phyloP scores from a whole-genome alignment of 2,113 vertebrate species.

The Morone saxatilis region DNA sequence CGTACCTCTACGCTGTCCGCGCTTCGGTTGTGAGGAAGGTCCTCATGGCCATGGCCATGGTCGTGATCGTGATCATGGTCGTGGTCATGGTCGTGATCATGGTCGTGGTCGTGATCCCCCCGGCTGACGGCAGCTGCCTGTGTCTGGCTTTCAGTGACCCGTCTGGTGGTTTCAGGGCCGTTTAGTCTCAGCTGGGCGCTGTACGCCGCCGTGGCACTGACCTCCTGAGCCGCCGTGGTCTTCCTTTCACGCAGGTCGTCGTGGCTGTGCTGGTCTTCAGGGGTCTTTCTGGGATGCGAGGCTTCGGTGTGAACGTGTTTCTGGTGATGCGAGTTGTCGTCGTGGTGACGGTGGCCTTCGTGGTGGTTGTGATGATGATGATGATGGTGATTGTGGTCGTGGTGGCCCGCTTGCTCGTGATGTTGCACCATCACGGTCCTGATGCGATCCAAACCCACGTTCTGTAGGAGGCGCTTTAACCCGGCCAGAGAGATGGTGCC shows the following conservation, averaged over 20 bases:
- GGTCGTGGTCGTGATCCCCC: background rate
- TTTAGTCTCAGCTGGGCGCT: conserved; percentile 41
- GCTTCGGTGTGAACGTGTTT: conserved; percentile 62
- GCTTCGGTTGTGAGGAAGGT: conserved; percentile 18
- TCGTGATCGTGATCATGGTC: background rate
- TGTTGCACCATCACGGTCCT: conserved; percentile 86
- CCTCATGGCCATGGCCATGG: background rate
- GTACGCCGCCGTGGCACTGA: conserved; percentile 48
- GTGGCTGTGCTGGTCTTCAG: conserved; percentile 36
- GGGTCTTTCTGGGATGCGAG: conserved; percentile 14
- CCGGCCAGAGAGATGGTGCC: conserved; percentile 91
- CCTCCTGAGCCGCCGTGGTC: conserved; percentile 46
- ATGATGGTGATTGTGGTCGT: conserved; percentile 20
- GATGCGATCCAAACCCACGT: conserved; percentile 89
- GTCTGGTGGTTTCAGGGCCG: conserved; percentile 19
- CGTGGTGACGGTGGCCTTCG: background rate
- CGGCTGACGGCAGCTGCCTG: background rate
- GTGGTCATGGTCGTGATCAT: background rate
- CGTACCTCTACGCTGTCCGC: conserved; percentile 54
- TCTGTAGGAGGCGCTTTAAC: conserved; percentile 89
- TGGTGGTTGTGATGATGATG: conserved; percentile 51
- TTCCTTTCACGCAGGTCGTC: conserved; percentile 81
- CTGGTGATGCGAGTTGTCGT: conserved; percentile 55
- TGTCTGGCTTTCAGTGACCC: conserved; percentile 16
- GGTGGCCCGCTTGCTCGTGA: conserved; percentile 64